Evolutionary conservation across 2,797 vertebrate species (phyloP).

Genomic region (Fistularia commersonii): DNA sequence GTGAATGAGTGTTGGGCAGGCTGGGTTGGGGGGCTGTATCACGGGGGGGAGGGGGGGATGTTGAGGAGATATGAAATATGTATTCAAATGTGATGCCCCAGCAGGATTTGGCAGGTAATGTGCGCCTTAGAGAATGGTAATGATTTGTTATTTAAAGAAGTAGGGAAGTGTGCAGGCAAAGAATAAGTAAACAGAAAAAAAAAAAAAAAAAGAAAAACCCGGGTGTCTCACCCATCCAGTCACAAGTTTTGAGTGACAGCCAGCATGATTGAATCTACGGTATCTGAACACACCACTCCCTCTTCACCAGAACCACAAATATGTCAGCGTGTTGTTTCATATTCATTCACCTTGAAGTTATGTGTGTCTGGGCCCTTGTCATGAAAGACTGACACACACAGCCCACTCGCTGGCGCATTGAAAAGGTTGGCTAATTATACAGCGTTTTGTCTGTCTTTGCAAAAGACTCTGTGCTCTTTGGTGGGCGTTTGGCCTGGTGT

Average conservation of each 20-base stretch:
- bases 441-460: slow-evolving; percentile 65
- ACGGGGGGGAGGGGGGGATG: slow-evolving; percentile 17
- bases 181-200: slow-evolving; percentile 47
- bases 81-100: slow-evolving; percentile 64
- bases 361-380: slow-evolving; percentile 58
- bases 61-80: slow-evolving; percentile 72
- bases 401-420: slow-evolving; percentile 46
- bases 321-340: slow-evolving; percentile 74
- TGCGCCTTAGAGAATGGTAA: slow-evolving; percentile 60
- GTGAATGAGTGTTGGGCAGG: slow-evolving; percentile 45
- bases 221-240: slow-evolving; percentile 49
- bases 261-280: slow-evolving; percentile 72
- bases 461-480: slow-evolving; percentile 51
- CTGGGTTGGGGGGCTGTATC: slow-evolving; percentile 25
- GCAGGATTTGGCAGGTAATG: slow-evolving; percentile 74
- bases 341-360: slow-evolving; percentile 77
- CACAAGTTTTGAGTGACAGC: slow-evolving; percentile 69
- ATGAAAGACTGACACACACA: slow-evolving; percentile 54
- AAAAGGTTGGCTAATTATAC: slow-evolving; percentile 68
- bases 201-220: too few relatives aligned
- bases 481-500: slow-evolving; percentile 68
- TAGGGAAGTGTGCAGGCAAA: slow-evolving; percentile 27
- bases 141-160: slow-evolving; percentile 65
- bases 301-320: slow-evolving; percentile 59
- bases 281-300: slow-evolving; percentile 65